Base-by-base conservation (phyloP, 1,140 invertebrate species). In the Augochlora pura region DNA sequence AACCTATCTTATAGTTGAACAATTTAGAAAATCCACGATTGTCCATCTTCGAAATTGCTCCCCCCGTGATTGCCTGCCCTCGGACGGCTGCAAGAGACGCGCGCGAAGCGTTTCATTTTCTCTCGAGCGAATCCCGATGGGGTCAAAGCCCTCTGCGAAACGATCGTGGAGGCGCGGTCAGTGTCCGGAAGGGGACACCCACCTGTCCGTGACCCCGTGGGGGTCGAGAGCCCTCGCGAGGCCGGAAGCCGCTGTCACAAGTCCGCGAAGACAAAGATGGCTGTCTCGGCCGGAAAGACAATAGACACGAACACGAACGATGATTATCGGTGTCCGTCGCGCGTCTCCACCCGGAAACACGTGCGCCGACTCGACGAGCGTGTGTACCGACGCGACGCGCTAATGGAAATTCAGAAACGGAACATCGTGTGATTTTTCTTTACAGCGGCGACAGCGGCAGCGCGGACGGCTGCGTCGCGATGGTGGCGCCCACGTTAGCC, bases 391-490 rank as follows among this genome's bases (percentile, higher is more conserved):
- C 42, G 42, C 10, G 12, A n/a, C 3, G 18, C 9, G 25, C 8
- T 12, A 25, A 38, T 25, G 23, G 12, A 52, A 81, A 84, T 84
- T 85, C 74, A 62, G 66, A 84, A 75, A 67, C 23, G 60, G 69
- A 70, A 81, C 32, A n/a, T 72, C 54, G 54, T 6, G 54, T 57
- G n/a, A 8, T 23, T 32, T 46, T 88, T 91, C 77, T n/a, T n/a
- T n/a, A n/a, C 81, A 94, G 93, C 86, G 94, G 94, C 85, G 94
- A 95, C 90, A 95, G 94, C 91, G 94, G 94, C 86, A 94, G 94
- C 86, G 92, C 95, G 68, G 95, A 96, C 90, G 95, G 95, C 83
- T 97, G 96, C 92, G 96, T 97, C 39, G 94, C 95, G 42, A 94
- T 97, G 90, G 95, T 95, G 87, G 95, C 96, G 81, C 96, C 96